These are phyloP conservation scores for Bergia sp. DNA, from an alignment of 92 coral and sea anemone species.

Conservation along the genomic window DNA sequence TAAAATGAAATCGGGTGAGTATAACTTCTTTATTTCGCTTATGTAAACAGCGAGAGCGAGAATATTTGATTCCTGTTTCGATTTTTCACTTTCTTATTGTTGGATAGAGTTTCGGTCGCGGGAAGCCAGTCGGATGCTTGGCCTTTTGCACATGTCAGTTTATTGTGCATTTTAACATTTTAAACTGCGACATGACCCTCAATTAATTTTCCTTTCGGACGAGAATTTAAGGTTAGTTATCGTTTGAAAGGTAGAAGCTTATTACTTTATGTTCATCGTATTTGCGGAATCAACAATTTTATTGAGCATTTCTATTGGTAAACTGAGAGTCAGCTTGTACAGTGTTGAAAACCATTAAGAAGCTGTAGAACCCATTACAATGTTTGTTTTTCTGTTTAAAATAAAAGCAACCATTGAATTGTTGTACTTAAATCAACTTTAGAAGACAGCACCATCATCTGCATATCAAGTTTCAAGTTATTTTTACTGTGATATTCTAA, in stretches of 20 bases:
- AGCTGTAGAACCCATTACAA: conserved; percentile 14
- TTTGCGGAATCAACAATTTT: background rate
- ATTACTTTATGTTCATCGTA: background rate
- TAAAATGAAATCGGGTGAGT: conserved; percentile 54
- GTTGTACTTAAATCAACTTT: conserved; percentile 14
- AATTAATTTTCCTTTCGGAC: background rate
- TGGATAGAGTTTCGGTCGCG: background rate
- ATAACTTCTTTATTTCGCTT: background rate
- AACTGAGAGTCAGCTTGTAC: background rate
- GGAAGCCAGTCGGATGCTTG: conserved; percentile 19
- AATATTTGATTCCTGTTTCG: background rate
- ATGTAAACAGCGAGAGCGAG: background rate
- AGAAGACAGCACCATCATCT: background rate
- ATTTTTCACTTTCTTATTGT: no score
- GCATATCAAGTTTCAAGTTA: background rate
- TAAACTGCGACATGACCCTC: conserved; percentile 3
- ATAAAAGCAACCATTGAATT: background rate
- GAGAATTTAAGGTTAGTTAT: conserved; percentile 1
- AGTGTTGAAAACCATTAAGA: background rate
- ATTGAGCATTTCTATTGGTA: background rate
- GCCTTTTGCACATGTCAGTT: background rate
- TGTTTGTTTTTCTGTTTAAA: conserved; percentile 30
- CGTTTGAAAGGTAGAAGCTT: background rate
- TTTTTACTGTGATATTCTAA: background rate
- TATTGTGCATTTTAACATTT: background rate